Evolutionary conservation across 2,888 invertebrate species (phyloP), one percentile per base, ranked within the genome.

Genomic region (Hyposoter dolosus): DNA sequence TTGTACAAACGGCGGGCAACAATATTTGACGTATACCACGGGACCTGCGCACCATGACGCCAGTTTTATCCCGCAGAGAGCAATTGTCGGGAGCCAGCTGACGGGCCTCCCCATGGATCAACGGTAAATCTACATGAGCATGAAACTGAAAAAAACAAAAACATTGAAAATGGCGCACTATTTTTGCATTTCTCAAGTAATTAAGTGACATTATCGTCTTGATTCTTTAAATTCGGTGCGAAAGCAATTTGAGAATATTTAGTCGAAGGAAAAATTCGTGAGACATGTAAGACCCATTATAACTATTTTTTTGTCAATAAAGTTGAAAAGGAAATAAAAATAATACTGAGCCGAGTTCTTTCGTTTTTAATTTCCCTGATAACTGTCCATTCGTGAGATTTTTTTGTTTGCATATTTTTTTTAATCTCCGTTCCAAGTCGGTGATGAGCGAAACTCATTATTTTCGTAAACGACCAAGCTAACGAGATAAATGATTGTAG

Each of bases 81-180:
- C 91, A 23, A 89, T 93, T 89, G 86, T 93, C 88, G 92, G 91
- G 28, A 88, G 88, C 88, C 93, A 92, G 79, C 88, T 93, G 78
- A 75, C 92, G 79, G 86, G 91, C 75, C 82, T 92, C 69, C 91
- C 91, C 81, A 90, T 93, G 89, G 93, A 94, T 86, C 91, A 92
- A 92, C 92, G 94, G 94, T 94, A 94, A 92, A 71, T 83, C 47
- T 63, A 63, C 40, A 77, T 40, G 45, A 68, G 76, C 79, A 71
- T 81, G 76, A 72, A 40, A 53, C 71, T 81, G 65, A 53, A n/a
- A 53, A n/a, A 50, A 28, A 28, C 28, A 28, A 60, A 60, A 60
- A 60, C 60, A 60, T 60, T 60, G 28, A 60, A 60, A 12, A 60
- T 28, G 23, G 12, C 56, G 12, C 23, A 56, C 23, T 23, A 53